Evolutionary conservation across 2,888 invertebrate genomes (phyloP).

Genomic region (Carcina quercana): DNA sequence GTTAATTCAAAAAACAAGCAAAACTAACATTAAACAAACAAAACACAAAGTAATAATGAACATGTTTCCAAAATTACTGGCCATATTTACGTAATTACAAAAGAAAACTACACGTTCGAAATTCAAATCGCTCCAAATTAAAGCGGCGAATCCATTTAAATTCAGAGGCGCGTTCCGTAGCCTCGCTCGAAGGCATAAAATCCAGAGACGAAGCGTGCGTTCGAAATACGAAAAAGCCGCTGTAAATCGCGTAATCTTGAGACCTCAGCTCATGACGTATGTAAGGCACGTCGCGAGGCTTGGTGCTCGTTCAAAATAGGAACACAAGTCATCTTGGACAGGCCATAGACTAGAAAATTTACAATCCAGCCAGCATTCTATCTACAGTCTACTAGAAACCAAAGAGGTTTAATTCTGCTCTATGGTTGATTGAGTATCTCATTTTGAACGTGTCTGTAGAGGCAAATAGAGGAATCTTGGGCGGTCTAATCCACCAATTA

Average conservation of each 20-base stretch:
- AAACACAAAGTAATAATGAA: too few species aligned
- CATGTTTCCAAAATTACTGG: too few species aligned
- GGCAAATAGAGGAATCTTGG: constrained; percentile 67
- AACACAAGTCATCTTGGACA: constrained; percentile 42
- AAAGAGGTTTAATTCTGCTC: constrained; percentile 16
- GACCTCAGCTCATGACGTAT: constrained; percentile 67
- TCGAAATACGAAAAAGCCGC: constrained; percentile 66
- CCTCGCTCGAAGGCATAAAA: constrained; percentile 50
- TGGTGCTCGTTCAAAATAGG: constrained; percentile 49
- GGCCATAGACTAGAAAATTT: constrained; percentile 29
- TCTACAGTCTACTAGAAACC: background rate
- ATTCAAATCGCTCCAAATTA: constrained; percentile 35
- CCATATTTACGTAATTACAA: too few species aligned
- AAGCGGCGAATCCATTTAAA: constrained; percentile 51
- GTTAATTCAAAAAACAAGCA: too few species aligned
- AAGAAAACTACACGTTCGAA: constrained; percentile 41
- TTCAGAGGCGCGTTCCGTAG: constrained; percentile 41
- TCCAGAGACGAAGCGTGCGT: constrained; percentile 42
- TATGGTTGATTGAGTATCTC: constrained; percentile 23
- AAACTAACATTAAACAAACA: too few species aligned
- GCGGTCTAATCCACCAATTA: constrained; percentile 71
- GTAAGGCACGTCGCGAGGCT: constrained; percentile 56
- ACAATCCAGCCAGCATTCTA: background rate
- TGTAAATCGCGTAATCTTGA: constrained; percentile 70
- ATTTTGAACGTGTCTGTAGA: constrained; percentile 34